These are phyloP conservation scores for Malthinus flaveolus DNA, from an alignment of 2,888 invertebrate species.

Conservation along the genomic window DNA sequence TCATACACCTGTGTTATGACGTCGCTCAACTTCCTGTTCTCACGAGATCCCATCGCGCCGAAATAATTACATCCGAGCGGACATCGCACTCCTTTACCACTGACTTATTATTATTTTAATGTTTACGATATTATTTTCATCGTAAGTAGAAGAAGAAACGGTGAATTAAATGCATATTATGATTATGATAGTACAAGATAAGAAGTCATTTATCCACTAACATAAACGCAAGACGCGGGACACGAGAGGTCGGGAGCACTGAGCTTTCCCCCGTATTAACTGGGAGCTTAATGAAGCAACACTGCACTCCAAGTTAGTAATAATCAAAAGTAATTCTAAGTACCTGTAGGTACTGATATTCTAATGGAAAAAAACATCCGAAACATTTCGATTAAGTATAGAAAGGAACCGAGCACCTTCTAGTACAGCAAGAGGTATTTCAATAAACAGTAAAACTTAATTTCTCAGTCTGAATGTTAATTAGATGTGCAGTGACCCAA, in stretches of 20 bases:
- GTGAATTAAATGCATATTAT: background rate
- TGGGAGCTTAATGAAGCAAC: too few relatives aligned
- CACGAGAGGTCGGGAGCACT: too few relatives aligned
- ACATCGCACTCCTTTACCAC: conserved; percentile 34
- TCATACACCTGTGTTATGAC: conserved; percentile 48
- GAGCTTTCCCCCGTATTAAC: too few relatives aligned
- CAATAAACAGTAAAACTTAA: conserved; percentile 27
- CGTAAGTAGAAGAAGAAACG: conserved; percentile 4
- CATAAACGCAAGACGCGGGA: too few relatives aligned
- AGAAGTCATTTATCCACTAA: too few relatives aligned
- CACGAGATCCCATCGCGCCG: conserved; percentile 55
- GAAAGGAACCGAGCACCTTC: background rate
- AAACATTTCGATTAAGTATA: background rate
- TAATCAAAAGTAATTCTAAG: too few relatives aligned
- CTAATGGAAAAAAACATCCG: background rate
- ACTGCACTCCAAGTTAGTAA: too few relatives aligned
- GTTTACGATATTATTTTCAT: conserved; percentile 22
- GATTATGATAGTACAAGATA: too few relatives aligned
- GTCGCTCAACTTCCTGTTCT: conserved; percentile 53
- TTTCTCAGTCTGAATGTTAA: conserved; percentile 40
- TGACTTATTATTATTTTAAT: conserved; percentile 28
- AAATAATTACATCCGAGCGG: conserved; percentile 53
- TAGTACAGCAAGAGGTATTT: conserved; percentile 10
- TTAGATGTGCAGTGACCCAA: conserved; percentile 44
- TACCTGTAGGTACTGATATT: too few relatives aligned